Evolutionary conservation across 2,113 vertebrate species (phyloP).

Genomic region (Nothocercus nigrocapillus): DNA sequence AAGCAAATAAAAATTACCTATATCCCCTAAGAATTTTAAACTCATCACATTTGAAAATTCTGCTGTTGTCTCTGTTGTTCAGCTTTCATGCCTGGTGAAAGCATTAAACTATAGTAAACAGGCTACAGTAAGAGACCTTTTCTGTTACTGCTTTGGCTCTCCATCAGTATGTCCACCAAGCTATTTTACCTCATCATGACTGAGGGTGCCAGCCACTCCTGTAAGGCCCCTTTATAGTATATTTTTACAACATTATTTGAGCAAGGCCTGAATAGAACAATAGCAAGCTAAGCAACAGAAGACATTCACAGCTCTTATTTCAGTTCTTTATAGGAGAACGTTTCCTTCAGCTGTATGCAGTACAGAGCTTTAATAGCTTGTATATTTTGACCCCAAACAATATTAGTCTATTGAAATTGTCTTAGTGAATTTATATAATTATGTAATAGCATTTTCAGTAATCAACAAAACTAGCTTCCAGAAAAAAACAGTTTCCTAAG

Average conservation of each 20-base stretch:
- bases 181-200: background rate
- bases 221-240: background rate
- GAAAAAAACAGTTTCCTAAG: background rate
- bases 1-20: background rate
- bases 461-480: background rate
- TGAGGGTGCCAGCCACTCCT: background rate
- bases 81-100: background rate
- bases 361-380: background rate
- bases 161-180: background rate
- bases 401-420: background rate
- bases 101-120: background rate
- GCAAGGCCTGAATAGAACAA: background rate
- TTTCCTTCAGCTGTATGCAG: background rate
- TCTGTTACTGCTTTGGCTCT: background rate
- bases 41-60: background rate
- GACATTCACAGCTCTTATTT: background rate
- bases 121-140: background rate
- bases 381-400: background rate
- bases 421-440: background rate
- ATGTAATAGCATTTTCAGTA: background rate
- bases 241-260: background rate
- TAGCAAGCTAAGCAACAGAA: background rate
- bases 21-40: background rate
- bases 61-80: background rate
- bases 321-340: background rate